phyloP scores from a whole-genome alignment of 2,797 vertebrate genomes.

The Siniperca undulata region DNA sequence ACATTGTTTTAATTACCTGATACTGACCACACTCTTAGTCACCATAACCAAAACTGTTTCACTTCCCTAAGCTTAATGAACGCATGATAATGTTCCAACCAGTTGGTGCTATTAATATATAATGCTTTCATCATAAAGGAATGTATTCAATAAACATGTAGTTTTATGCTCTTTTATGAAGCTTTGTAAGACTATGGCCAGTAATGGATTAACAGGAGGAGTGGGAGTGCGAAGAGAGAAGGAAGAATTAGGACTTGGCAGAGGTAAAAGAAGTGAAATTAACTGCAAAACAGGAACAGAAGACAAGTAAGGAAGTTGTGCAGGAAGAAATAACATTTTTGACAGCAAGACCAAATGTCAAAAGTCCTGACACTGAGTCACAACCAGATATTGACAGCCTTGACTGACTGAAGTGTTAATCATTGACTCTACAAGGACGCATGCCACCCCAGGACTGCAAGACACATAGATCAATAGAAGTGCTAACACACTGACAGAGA shows the following conservation, averaged over 20 bases:
- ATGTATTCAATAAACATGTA: not conserved
- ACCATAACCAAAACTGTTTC: not conserved
- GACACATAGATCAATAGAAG: conserved; percentile 53
- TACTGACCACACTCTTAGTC: not conserved
- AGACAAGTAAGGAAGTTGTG: not conserved
- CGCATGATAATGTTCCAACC: not conserved
- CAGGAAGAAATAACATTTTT: conserved; percentile 23
- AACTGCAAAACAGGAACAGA: not conserved
- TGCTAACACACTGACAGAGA: conserved; percentile 28
- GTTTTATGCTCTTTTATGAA: not conserved
- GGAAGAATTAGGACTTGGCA: not conserved
- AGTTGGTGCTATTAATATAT: not conserved
- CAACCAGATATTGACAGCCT: conserved; percentile 42
- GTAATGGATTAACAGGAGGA: not conserved
- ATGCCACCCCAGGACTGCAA: conserved; percentile 34
- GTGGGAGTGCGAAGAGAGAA: not conserved
- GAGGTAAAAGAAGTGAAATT: not conserved
- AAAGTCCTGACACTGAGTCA: conserved; percentile 34
- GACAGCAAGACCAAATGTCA: conserved; percentile 28
- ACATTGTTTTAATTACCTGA: not conserved
- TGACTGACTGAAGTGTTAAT: conserved; percentile 69
- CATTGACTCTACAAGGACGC: conserved; percentile 62
- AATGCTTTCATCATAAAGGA: no score
- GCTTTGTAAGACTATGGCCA: not conserved
- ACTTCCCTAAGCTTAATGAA: not conserved